Base-by-base conservation (phyloP, 2,888 invertebrate species). In the Ypsolopha sequella region DNA sequence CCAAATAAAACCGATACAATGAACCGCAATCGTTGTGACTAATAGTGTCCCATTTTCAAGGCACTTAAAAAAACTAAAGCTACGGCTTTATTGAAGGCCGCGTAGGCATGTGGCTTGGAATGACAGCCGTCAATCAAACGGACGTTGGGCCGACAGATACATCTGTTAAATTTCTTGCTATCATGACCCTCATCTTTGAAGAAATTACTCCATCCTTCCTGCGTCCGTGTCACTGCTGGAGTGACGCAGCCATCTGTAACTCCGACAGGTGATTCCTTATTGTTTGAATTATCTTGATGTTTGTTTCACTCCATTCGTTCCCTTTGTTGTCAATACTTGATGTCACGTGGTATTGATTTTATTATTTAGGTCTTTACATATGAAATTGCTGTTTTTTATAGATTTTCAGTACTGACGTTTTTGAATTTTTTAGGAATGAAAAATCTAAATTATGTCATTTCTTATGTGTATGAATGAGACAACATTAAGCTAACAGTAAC, bases 161-260 rank as follows among this genome's bases (percentile, higher is more conserved):
- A 71, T 76, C 70, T 71, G 77, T 72, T 74, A 66, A 65, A 64
- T 69, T 71, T 70, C 71, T 72, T 73, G 75, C 66, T 74, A 76
- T 77, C 76, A 65, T 60, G 72, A 79, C 78, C 78, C 78, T 74
- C 66, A 76, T 79, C 78, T 76, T 63, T 66, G 64, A 66, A 74
- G 73, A 72, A 77, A 77, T 78, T 78, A 76, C 72, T 71, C 70
- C n/a, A n/a, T n/a, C 69, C 66, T 3, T 66, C 64, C 67, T 66
- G 67, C 68, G 41, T 33, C 68, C 24, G 65, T 68, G 73, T 73
- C 69, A 61, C 70, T 65, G 70, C 60, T 68, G 64, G 59, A 56
- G 57, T 66, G 71, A 70, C 70, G 68, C 62, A 59, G 65, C 64
- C 65, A 34, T 51, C 43, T 48, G 59, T 64, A 64, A 62, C 66